Evolutionary conservation across 2,797 vertebrate species (phyloP), one percentile per base, ranked within the genome.

Genomic region (Chelmon rostratus): DNA sequence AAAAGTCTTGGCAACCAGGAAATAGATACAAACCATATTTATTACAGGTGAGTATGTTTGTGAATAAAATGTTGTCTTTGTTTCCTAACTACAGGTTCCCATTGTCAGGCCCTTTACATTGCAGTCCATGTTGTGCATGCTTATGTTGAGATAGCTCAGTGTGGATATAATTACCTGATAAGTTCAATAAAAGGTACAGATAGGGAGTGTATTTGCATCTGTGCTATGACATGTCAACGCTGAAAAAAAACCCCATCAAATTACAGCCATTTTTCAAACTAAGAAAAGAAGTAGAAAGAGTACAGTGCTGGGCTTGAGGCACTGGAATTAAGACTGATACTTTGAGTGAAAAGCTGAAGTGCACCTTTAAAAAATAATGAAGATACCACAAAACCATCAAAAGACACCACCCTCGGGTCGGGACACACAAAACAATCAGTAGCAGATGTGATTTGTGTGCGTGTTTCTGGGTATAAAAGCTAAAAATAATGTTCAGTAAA

Each of bases 401-500:
- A 73, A 66, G 54, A 68, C 64, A 65, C 66, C 57, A 59, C 58
- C 61, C 68, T 46, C 15, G 71, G 73, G 56, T 74, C 44, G 67
- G 78, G 58, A 66, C 49, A 70, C 23, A 68, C 54, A 75, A 35
- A 42, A 21, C 61, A 78, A 62, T 66, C 65, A 64, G 63, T 33
- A 74, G 73, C 70, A 76, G 74, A 87, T 80, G 78, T 82, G 70
- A 31, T 75, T 74, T 70, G 63, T 67, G 44, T 25, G 33, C 67
- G 40, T 70, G 61, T 68, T 75, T 62, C 59, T 68, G 61, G 59
- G 47, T 42, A 76, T 68, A 35, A 76, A 40, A 40, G 58, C 65
- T 87, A 84, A 86, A 87, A 80, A 83, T 82, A 85, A 65, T 35
- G 25, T 31, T 76, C 15, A 38, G 28, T 5, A 74, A 80, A 85